Evolutionary conservation across 2,888 invertebrate genomes (phyloP).

Genomic region (Cephus runcator): DNA sequence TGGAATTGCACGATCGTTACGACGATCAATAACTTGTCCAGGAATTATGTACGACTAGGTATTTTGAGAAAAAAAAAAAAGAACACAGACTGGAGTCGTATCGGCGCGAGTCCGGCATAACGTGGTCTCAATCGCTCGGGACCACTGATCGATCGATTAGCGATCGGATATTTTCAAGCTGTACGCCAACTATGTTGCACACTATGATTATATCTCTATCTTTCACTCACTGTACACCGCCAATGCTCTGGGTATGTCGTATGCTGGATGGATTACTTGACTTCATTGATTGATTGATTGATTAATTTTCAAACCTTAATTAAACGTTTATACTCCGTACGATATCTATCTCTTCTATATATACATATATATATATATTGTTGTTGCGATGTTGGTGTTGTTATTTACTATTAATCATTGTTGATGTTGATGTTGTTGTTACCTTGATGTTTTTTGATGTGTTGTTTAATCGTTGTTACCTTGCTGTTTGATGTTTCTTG

Average conservation of each 20-base stretch:
- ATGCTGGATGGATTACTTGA: constrained; percentile 63
- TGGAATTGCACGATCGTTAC: too few species aligned
- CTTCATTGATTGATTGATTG: constrained; percentile 46
- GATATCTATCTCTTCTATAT: constrained; percentile 35
- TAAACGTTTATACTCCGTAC: constrained; percentile 48
- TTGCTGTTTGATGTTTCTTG: constrained; percentile 65
- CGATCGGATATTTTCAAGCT: constrained; percentile 20
- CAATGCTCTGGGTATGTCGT: constrained; percentile 66
- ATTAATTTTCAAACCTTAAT: constrained; percentile 41
- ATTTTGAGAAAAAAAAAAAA: too few species aligned
- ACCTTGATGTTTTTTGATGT: constrained; percentile 63
- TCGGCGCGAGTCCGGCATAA: too few species aligned
- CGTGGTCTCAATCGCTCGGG: neutral
- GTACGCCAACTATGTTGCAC: constrained; percentile 46
- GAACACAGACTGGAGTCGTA: too few species aligned
- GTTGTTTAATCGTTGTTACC: constrained; percentile 63
- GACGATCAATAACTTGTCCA: too few species aligned
- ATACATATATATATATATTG: constrained; percentile 41
- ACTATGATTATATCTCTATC: constrained; percentile 46
- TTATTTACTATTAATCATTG: constrained; percentile 57
- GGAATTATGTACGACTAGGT: too few species aligned
- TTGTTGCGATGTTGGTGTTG: constrained; percentile 64
- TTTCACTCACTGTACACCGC: constrained; percentile 57
- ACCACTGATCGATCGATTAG: constrained; percentile 1
- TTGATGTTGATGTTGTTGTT: constrained; percentile 50